Evolutionary conservation across 1,140 invertebrate species (phyloP).

Genomic region (Cydia strobilella): DNA sequence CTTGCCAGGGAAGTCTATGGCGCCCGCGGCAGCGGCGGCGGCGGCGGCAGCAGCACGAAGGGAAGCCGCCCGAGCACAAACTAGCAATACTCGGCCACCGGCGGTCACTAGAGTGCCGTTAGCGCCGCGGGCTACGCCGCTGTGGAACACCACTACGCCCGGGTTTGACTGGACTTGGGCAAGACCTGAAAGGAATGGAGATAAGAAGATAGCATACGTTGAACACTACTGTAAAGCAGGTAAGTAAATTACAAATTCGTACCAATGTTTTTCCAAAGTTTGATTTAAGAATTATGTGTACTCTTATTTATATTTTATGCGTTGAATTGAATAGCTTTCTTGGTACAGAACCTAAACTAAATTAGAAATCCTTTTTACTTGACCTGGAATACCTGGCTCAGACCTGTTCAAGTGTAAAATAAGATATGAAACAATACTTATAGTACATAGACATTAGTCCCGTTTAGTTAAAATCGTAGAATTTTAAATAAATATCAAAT

Average conservation of each 20-base stretch:
- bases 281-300: too few species aligned
- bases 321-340: too few species aligned
- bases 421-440: background rate
- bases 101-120: slow-evolving; percentile 88
- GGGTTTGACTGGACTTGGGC: slow-evolving; percentile 73
- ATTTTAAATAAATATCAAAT: too few species aligned
- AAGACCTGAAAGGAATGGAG: slow-evolving; percentile 71
- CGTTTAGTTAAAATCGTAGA: background rate
- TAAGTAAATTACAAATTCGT: too few species aligned
- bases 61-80: slow-evolving; percentile 85
- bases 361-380: background rate
- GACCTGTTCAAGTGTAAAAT: background rate
- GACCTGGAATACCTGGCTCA: background rate
- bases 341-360: background rate
- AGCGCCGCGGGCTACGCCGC: slow-evolving; percentile 82
- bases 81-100: slow-evolving; percentile 95
- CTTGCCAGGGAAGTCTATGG: slow-evolving; percentile 90
- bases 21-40: slow-evolving; percentile 85
- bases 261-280: too few species aligned
- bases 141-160: slow-evolving; percentile 85
- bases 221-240: too few species aligned
- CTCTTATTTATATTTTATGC: too few species aligned
- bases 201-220: background rate
- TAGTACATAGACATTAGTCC: background rate
- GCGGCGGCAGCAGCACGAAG: slow-evolving; percentile 87